A percentile compares a stretch with the other conserved stretches of the same genome.
Evolutionary conservation across 1,140 invertebrate species (phyloP).

Genomic region (Cydia fagiglandana): DNA sequence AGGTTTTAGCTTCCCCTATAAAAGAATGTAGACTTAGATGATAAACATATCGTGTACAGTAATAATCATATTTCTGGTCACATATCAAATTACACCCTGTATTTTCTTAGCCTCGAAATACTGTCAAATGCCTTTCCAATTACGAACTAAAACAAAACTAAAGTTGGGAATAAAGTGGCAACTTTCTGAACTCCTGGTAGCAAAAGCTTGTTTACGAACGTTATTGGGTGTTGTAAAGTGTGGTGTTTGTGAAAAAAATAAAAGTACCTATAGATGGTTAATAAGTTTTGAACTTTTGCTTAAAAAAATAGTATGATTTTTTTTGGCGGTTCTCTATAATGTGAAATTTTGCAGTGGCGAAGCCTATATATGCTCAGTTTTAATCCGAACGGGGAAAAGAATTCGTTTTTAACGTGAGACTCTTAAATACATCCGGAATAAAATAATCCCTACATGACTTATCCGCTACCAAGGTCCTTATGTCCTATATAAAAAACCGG

Average conservation of each 20-base stretch:
- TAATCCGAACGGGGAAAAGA: no score
- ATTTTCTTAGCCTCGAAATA: background rate
- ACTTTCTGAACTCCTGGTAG: background rate
- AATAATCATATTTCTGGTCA: background rate
- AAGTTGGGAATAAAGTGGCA: background rate
- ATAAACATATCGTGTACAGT: background rate
- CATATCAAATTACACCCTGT: background rate
- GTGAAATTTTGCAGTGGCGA: no score
- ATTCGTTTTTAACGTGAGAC: no score
- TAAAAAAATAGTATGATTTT: no score
- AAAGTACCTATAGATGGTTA: background rate
- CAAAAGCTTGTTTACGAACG: background rate
- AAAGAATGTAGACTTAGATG: background rate
- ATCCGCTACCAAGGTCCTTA: no score
- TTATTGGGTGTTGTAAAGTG: background rate
- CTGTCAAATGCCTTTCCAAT: constrained; percentile 16
- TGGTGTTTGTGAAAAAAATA: background rate
- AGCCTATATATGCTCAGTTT: no score
- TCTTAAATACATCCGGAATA: no score
- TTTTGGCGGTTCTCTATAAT: no score
- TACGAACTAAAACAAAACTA: constrained; percentile 2
- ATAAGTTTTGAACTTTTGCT: background rate
- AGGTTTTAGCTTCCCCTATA: no score
- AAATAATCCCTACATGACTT: no score
- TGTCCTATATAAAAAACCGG: background rate